These are phyloP conservation scores for Lasioglossum calceatum DNA, from an alignment of 2,888 invertebrate species.

Conservation along the genomic window DNA sequence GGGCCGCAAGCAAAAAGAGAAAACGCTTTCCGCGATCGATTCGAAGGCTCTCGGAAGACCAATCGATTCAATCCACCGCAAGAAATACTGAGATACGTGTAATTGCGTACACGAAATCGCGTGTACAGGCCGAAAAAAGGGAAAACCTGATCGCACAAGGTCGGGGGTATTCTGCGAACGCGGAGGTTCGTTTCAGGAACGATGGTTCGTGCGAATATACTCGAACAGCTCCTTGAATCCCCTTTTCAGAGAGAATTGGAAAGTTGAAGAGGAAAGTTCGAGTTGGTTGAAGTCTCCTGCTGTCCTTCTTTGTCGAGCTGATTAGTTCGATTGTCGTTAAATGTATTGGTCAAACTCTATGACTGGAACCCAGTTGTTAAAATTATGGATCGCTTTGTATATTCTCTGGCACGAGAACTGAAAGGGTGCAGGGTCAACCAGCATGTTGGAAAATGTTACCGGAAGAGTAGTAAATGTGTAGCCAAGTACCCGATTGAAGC, in stretches of 20 bases:
- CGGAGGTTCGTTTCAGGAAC: neutral
- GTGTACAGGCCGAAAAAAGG: constrained; percentile 30
- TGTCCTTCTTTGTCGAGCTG: too few relatives aligned
- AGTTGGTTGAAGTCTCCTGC: neutral
- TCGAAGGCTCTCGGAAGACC: neutral
- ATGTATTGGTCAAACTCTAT: too few relatives aligned
- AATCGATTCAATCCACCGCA: constrained; percentile 8
- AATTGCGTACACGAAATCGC: constrained; percentile 57
- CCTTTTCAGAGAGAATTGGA: neutral
- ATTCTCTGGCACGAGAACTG: too few relatives aligned
- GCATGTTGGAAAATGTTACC: too few relatives aligned
- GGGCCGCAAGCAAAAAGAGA: constrained; percentile 31
- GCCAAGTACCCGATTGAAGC: too few relatives aligned
- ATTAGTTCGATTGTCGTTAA: too few relatives aligned
- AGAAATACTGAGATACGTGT: constrained; percentile 31
- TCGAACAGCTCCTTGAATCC: neutral
- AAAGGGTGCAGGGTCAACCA: too few relatives aligned
- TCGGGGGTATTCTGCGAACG: constrained; percentile 30
- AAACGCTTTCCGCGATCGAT: constrained; percentile 5
- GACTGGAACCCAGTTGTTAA: too few relatives aligned
- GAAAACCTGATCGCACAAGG: constrained; percentile 10
- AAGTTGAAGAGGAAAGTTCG: neutral
- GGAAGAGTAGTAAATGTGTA: too few relatives aligned
- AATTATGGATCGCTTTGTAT: too few relatives aligned
- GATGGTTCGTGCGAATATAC: neutral